phyloP scores from a whole-genome alignment of 2,113 vertebrate species.

The Phyllopteryx taeniolatus region DNA sequence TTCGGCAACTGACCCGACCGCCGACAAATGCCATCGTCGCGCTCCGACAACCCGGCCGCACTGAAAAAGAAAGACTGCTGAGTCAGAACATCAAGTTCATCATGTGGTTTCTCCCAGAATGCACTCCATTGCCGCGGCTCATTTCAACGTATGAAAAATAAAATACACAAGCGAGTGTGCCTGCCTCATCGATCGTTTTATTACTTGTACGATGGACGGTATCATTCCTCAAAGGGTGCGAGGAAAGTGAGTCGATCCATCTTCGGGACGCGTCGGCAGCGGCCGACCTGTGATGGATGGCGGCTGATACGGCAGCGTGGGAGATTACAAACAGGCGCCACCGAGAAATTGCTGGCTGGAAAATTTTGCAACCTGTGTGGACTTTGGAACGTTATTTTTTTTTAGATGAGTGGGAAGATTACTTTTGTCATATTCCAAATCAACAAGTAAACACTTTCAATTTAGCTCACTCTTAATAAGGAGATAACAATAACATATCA shows the following conservation, averaged over 20 bases:
- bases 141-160: constrained; percentile 5
- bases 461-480: not conserved
- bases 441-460: not conserved
- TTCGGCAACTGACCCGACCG: constrained; percentile 63
- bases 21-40: constrained; percentile 48
- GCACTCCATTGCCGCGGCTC: constrained; percentile 7
- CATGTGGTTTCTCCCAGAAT: not conserved
- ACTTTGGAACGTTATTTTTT: not conserved
- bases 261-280: constrained; percentile 40
- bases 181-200: constrained; percentile 18
- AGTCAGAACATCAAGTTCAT: constrained; percentile 30
- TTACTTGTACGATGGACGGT: constrained; percentile 18
- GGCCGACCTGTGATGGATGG: constrained; percentile 43
- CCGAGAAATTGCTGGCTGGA: constrained; percentile 3
- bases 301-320: constrained; percentile 18
- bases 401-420: not conserved
- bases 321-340: constrained; percentile 9
- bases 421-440: not conserved
- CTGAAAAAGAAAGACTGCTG: constrained; percentile 27
- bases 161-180: constrained; percentile 1
- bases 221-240: constrained; percentile 28
- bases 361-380: not conserved
- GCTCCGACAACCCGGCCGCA: constrained; percentile 24
- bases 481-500: no score
- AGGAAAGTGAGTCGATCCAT: constrained; percentile 46